Conservation (phyloP, 2,888 invertebrate genomes). For the Rhodophaea formosa region DNA sequence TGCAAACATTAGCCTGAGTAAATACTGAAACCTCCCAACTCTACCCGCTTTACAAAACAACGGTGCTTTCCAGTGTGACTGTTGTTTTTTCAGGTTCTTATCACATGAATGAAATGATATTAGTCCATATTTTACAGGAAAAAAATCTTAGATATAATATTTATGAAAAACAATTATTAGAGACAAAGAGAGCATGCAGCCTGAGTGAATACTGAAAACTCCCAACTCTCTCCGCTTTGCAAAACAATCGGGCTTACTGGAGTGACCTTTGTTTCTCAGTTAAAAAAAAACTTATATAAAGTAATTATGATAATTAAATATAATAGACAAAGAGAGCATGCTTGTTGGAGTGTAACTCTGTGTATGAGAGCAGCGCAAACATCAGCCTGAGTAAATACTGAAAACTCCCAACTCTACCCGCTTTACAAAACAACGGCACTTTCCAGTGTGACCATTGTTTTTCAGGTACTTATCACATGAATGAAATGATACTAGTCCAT, state of each 20-base stretch:
- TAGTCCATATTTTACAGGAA: no score
- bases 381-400: slow-evolving; percentile 48
- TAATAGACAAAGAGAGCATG: no score
- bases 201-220: slow-evolving; percentile 47
- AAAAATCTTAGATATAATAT: no score
- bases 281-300: no score
- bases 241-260: slow-evolving; percentile 17
- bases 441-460: slow-evolving; percentile 1
- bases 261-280: neutral
- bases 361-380: slow-evolving; percentile 67
- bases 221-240: slow-evolving; percentile 29
- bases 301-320: no score
- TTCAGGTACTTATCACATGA: no score
- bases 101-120: no score
- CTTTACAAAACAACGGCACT: slow-evolving; percentile 16
- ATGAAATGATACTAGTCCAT: no score
- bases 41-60: slow-evolving; percentile 25
- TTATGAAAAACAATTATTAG: no score
- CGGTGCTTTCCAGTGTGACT: slow-evolving; percentile 13
- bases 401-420: slow-evolving; percentile 34
- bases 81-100: neutral
- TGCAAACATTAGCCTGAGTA: slow-evolving; percentile 48
- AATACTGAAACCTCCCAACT: slow-evolving; percentile 42
- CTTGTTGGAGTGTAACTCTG: slow-evolving; percentile 61
- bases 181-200: no score